Base-by-base conservation (phyloP, 2,888 invertebrate genomes). In the Leptothorax acervorum region DNA sequence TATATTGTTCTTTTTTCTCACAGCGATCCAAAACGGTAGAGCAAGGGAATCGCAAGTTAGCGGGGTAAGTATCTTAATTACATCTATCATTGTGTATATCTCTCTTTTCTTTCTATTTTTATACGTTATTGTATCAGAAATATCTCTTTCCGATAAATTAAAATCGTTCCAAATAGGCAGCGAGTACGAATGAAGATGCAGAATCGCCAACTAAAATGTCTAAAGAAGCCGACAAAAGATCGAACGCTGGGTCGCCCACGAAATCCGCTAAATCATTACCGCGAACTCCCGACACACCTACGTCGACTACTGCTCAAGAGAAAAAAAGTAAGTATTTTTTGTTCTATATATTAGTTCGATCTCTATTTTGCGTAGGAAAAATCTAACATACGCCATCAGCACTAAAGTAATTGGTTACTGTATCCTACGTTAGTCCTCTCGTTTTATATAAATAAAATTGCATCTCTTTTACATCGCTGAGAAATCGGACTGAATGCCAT, bases 21-120 rank as follows among this genome's bases (percentile, higher is more conserved):
- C 96, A 98, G 98, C 97, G 95, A 97, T 97, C 55, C 97, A 97
- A 94, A 97, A 97, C 92, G 98, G 98, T 92, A 97, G 97, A 93
- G 97, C 97, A 65, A 97, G 97, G 94, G 97, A 97, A 94, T 97
- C 97, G 79, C 97, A 97, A 95, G 97, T 97, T 95, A 97, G 97
- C 95, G 97, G 91, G 88, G 94, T 98, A 95, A 96, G 35, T 87
- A 83, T 78, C 28, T 31, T 60, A 28, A 9, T 9, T 60, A 66
- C 2, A 35, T 51, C 12, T 28, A 28, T 51, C n/a, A 23, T 23
- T 15, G 1, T 68, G 39, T 18, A 51, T 4, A 51, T 18, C 48
- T 15, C 18, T 6, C 23, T 35, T 15, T 60, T 53, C 12, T 6
- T 35, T 23, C 18, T 9, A 15, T 35, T 57, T 3, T 39, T 57